Evolutionary conservation across 2,113 vertebrate species (phyloP), one percentile per base, ranked within the genome.

Genomic region (Amblyopsis rosae): DNA sequence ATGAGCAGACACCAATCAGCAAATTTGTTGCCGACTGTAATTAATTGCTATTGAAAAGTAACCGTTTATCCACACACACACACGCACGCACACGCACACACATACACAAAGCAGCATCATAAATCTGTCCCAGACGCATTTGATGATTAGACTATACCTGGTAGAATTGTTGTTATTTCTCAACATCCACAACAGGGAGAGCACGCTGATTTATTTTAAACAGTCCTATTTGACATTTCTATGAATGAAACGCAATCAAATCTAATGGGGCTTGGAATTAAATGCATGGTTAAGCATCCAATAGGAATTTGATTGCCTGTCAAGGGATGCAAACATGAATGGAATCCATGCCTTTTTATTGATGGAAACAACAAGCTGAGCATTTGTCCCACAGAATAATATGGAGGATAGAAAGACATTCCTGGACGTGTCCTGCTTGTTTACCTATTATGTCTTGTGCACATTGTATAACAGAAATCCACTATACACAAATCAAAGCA

Each of bases 211-310:
- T 67, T 12, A 65, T 47, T 76, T 46, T 16, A 51, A n/a, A 13
- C 59, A 67, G 32, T 4, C 59, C 19, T 61, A 85, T 77, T 65
- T 0, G n/a, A 54, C 26, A 62, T 72, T 69, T 55, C 11, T 62
- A 47, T 62, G 13, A 78, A 76, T 73, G n/a, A 72, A 85, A 73
- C 57, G 68, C 59, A 77, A 76, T 77, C 65, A 67, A 73, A 76
- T 86, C 68, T 67, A 66, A 16, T 1, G 7, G 54, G 59, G 66
- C 26, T 57, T 17, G 5, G 51, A 76, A 79, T 78, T 51, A 80
- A 84, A 80, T 61, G 73, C 76, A 76, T 77, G 80, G 76, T 78
- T 78, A 80, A 57, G 45, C 53, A 49, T 56, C 57, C 79, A 66
- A 82, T 84, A 72, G 60, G 13, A 63, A 70, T 76, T 17, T 62